These are phyloP conservation scores for Acanthurus leucopareius DNA, from an alignment of 2,797 vertebrate genomes.

Conservation along the genomic window DNA sequence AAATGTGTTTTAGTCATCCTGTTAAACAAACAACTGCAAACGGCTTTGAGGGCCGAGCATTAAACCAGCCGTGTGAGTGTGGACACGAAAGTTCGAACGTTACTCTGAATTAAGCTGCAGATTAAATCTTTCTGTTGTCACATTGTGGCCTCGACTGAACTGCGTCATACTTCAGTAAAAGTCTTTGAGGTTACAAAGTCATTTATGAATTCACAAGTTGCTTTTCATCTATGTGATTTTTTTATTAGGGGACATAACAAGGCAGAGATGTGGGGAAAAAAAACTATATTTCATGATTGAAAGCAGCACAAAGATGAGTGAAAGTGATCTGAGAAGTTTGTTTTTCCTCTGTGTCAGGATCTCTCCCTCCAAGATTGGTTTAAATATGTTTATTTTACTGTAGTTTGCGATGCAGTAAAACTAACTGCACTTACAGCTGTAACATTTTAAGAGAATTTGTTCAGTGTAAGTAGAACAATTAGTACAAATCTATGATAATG, in stretches of 20 bases:
- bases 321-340: conserved; percentile 35
- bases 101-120: conserved; percentile 12
- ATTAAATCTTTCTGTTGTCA: conserved; percentile 18
- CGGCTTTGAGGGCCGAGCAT: neutral
- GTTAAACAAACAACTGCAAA: neutral
- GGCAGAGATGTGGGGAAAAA: neutral
- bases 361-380: conserved; percentile 36
- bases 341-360: conserved; percentile 38
- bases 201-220: neutral
- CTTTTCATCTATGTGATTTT: neutral
- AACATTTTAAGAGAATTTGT: conserved; percentile 36
- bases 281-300: conserved; percentile 23
- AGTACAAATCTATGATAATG: conserved; percentile 14
- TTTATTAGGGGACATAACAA: neutral
- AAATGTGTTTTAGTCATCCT: conserved; percentile 7
- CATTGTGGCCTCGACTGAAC: neutral
- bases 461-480: conserved; percentile 32
- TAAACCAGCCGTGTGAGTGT: neutral
- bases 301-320: conserved; percentile 32
- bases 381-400: conserved; percentile 59
- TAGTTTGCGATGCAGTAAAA: conserved; percentile 9
- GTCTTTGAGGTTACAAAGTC: neutral
- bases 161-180: too few species aligned
- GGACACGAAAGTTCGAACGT: neutral
- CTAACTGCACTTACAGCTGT: conserved; percentile 52